These are phyloP conservation scores for Argyra leucocephala DNA, from an alignment of 2,888 invertebrate species.

Conservation along the genomic window DNA sequence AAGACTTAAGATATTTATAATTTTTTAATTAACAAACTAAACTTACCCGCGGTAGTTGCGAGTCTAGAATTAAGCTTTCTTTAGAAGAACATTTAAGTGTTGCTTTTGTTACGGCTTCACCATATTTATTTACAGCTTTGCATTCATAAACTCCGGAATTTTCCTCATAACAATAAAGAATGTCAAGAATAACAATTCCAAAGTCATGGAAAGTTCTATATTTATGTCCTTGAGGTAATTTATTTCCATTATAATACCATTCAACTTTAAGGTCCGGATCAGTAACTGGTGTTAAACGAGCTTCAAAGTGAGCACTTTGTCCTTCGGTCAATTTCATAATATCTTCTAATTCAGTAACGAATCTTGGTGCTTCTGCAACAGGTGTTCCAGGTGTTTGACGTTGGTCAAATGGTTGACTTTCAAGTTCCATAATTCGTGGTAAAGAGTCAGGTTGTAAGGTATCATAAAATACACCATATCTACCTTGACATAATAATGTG, in stretches of 20 bases:
- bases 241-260: slow-evolving; percentile 90
- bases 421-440: slow-evolving; percentile 77
- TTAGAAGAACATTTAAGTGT: slow-evolving; percentile 78
- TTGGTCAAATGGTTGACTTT: slow-evolving; percentile 50
- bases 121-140: slow-evolving; percentile 83
- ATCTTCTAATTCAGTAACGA: slow-evolving; percentile 77
- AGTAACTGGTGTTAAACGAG: slow-evolving; percentile 82
- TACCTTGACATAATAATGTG: slow-evolving; percentile 72
- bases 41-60: slow-evolving; percentile 78
- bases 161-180: slow-evolving; percentile 91
- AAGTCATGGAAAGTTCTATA: slow-evolving; percentile 97
- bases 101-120: slow-evolving; percentile 76
- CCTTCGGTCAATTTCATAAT: slow-evolving; percentile 84
- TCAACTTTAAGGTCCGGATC: slow-evolving; percentile 91
- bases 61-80: slow-evolving; percentile 80
- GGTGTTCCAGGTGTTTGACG: slow-evolving; percentile 52
- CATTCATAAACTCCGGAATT: slow-evolving; percentile 92
- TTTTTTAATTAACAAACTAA: slow-evolving; percentile 7
- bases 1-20: slow-evolving; percentile 7
- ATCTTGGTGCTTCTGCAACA: slow-evolving; percentile 75
- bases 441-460: slow-evolving; percentile 84
- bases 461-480: slow-evolving; percentile 77
- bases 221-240: slow-evolving; percentile 86
- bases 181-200: slow-evolving; percentile 90
- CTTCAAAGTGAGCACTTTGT: slow-evolving; percentile 89